These are phyloP conservation scores for Neosilurus hyrtlii DNA, from an alignment of 2,797 vertebrate species.

Conservation along the genomic window DNA sequence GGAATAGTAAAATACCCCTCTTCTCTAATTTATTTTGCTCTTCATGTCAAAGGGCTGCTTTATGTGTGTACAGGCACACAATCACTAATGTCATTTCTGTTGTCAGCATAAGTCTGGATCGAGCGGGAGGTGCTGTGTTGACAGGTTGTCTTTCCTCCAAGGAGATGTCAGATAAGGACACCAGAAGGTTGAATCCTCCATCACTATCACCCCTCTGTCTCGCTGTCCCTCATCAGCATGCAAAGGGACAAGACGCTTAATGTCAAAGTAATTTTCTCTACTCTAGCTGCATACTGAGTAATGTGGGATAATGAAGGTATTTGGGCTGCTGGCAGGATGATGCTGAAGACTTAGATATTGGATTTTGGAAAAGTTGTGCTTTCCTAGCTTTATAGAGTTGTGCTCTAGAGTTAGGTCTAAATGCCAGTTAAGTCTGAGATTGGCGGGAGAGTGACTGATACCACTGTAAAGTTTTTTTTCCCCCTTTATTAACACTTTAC, in stretches of 20 bases:
- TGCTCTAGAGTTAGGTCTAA: neutral
- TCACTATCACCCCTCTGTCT: slow-evolving; percentile 56
- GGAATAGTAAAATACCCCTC: slow-evolving; percentile 33
- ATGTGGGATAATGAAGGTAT: slow-evolving; percentile 36
- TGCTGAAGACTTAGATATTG: slow-evolving; percentile 8
- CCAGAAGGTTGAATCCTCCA: slow-evolving; percentile 67
- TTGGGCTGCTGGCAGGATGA: slow-evolving; percentile 15
- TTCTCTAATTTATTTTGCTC: slow-evolving; percentile 37
- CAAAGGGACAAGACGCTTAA: slow-evolving; percentile 61
- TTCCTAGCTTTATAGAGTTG: neutral
- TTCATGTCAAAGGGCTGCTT: slow-evolving; percentile 35
- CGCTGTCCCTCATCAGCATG: slow-evolving; percentile 68
- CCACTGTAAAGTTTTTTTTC: neutral
- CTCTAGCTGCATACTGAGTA: slow-evolving; percentile 65
- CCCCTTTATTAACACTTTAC: no score
- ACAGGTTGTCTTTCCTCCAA: slow-evolving; percentile 61
- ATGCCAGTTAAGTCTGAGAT: neutral
- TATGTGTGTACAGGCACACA: slow-evolving; percentile 45
- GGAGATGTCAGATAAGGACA: slow-evolving; percentile 70
- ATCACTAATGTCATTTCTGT: slow-evolving; percentile 57
- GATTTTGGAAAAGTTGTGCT: slow-evolving; percentile 7
- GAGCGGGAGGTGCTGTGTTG: slow-evolving; percentile 50
- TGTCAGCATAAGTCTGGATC: slow-evolving; percentile 56
- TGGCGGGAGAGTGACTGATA: neutral
- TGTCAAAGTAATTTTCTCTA: slow-evolving; percentile 70